phyloP scores from a whole-genome alignment of 2,797 vertebrate genomes.

The Oryzias sinensis region DNA sequence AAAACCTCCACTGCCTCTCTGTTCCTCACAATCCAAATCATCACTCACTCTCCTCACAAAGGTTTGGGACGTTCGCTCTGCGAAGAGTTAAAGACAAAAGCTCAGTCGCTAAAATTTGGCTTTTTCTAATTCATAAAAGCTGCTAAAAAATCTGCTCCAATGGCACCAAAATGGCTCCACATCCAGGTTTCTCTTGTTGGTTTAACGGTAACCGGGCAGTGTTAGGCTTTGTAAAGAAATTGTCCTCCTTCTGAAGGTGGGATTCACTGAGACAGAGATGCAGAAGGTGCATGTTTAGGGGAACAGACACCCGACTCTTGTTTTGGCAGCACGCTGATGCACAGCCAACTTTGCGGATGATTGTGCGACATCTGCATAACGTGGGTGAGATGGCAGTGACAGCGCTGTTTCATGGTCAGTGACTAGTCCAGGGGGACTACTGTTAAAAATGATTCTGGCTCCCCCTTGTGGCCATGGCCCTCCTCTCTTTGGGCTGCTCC shows the following conservation, averaged over 20 bases:
- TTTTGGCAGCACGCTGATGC: slow-evolving; percentile 46
- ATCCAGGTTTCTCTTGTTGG: slow-evolving; percentile 11
- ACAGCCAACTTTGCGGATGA: not conserved
- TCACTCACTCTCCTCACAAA: not conserved
- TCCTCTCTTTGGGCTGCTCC: slow-evolving; percentile 5
- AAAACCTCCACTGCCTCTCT: too few relatives aligned
- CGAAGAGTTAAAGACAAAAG: not conserved
- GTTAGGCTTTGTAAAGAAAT: slow-evolving; percentile 51
- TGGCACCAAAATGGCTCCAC: slow-evolving; percentile 8
- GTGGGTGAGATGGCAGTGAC: slow-evolving; percentile 62
- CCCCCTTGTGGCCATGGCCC: slow-evolving; percentile 7
- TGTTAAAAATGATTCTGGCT: not conserved
- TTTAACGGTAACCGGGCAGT: slow-evolving; percentile 63
- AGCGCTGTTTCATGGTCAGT: slow-evolving; percentile 57
- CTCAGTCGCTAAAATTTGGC: not conserved
- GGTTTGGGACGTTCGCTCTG: not conserved
- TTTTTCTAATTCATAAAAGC: slow-evolving; percentile 11
- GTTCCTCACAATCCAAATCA: too few relatives aligned
- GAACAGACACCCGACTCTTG: not conserved
- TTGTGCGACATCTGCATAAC: not conserved
- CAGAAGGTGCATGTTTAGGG: slow-evolving; percentile 5
- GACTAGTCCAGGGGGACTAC: slow-evolving; percentile 25
- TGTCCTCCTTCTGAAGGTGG: not conserved
- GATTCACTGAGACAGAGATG: slow-evolving; percentile 1
- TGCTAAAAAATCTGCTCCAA: slow-evolving; percentile 18